Evolutionary conservation across 2,113 vertebrate species (phyloP).

Genomic region (Glareola pratincola): DNA sequence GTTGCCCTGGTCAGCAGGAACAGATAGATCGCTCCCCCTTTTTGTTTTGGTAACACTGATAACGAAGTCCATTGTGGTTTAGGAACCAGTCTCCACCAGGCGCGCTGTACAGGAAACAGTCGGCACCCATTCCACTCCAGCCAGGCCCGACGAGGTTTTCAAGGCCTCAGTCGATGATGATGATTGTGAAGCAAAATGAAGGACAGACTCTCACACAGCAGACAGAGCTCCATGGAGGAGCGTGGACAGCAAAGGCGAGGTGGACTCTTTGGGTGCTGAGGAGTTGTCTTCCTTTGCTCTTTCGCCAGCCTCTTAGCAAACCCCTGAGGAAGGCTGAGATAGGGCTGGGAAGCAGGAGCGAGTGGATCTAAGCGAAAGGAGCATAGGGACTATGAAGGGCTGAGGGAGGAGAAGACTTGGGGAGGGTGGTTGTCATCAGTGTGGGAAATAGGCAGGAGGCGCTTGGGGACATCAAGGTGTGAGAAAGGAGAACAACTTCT

Average conservation of each 20-base stretch:
- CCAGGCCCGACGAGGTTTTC: too few species aligned
- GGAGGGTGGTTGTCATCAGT: background rate
- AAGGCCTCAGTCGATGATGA: too few species aligned
- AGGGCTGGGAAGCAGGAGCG: background rate
- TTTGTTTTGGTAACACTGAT: too few species aligned
- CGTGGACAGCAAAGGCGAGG: background rate
- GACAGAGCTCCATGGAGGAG: background rate
- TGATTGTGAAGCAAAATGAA: too few species aligned
- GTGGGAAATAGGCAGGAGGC: background rate
- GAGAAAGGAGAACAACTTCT: background rate
- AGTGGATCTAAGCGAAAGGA: background rate
- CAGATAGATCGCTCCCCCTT: too few species aligned
- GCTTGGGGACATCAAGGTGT: background rate
- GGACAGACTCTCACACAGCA: too few species aligned
- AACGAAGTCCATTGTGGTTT: too few species aligned
- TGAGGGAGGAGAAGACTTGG: background rate
- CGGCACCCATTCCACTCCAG: too few species aligned
- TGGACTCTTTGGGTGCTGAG: background rate
- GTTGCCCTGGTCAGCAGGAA: too few species aligned
- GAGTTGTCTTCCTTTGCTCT: background rate
- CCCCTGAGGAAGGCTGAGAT: background rate
- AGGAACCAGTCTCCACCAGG: too few species aligned
- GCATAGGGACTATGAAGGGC: background rate
- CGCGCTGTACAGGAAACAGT: too few species aligned
- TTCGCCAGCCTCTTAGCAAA: background rate